Evolutionary conservation across 2,888 invertebrate genomes (phyloP), one percentile per base, ranked within the genome.

Genomic region (Lottia scabra): DNA sequence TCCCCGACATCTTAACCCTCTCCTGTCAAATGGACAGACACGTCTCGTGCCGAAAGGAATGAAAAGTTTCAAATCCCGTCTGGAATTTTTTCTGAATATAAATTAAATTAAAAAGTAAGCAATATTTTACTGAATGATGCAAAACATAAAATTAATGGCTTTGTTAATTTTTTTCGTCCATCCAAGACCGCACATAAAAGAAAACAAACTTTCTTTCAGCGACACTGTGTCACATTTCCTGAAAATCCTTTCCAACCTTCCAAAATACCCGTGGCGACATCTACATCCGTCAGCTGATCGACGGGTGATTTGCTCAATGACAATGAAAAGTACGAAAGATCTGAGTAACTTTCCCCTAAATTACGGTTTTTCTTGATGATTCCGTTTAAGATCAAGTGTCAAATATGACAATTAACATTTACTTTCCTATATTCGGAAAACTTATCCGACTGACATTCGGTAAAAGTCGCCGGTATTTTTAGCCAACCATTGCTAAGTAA

Each of bases 271-370:
- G 75, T 73, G 74, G 80, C 83, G 84, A 83, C 85, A 81, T 79
- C 84, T 84, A 84, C 79, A 80, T 84, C 85, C 84, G 84, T 84
- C 86, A 86, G 86, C 86, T 86, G 86, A 85, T 86, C 80, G 81
- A 71, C 67, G 80, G 73, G 75, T 84, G 82, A 81, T 80, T 70
- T 46, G 63, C 45, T 68, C 74, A 75, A 72, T 75, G 74, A 70
- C 73, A 75, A 75, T 72, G 70, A 72, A 75, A 71, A 56, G 56
- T 23, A 56, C 56, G 56, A 56, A 56, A 12, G 23, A 56, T 23
- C 23, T 56, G 19, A 10, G 23, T 23, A 13, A 10, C 10, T 56
- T 56, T 56, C 19, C 12, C 19, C 56, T 12, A 56, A 38, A 38
- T 38, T 5, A 38, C 8, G 38, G 10, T 38, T 38, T 38, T 38